These are phyloP conservation scores for Drosophila greeni DNA, from an alignment of 2,888 invertebrate species.

Conservation along the genomic window DNA sequence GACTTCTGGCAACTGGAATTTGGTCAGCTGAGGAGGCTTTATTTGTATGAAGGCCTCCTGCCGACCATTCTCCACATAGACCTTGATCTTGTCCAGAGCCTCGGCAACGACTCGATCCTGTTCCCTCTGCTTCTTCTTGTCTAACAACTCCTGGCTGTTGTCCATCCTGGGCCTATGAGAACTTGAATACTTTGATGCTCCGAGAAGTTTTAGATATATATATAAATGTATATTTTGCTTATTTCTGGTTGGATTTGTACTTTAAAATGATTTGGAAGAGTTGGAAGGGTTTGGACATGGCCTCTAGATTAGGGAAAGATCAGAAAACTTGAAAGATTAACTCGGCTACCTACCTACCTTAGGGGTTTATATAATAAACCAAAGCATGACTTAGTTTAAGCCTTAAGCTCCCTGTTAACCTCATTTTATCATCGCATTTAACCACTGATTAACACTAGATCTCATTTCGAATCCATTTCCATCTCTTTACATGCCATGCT, in stretches of 20 bases:
- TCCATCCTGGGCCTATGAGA: not conserved
- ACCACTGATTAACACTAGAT: constrained; percentile 39
- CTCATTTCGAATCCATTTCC: constrained; percentile 61
- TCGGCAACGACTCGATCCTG: constrained; percentile 26
- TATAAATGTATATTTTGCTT: not conserved
- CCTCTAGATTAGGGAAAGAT: not conserved
- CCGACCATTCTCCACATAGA: constrained; percentile 31
- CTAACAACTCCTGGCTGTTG: too few species aligned
- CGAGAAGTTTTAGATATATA: too few species aligned
- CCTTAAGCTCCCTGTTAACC: not conserved
- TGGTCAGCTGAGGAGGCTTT: constrained; percentile 29
- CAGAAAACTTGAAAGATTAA: not conserved
- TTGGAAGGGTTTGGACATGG: not conserved
- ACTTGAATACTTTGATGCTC: not conserved
- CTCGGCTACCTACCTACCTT: not conserved
- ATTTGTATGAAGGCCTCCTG: constrained; percentile 32
- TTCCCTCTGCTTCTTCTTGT: not conserved
- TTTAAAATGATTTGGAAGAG: not conserved
- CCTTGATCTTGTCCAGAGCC: constrained; percentile 29
- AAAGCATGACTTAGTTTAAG: constrained; percentile 1
- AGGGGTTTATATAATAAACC: not conserved
- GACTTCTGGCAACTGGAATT: constrained; percentile 36
- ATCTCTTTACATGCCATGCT: constrained; percentile 76
- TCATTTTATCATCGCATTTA: constrained; percentile 8
- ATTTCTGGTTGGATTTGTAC: too few species aligned